Evolutionary conservation across 1,140 invertebrate genomes (phyloP).

Genomic region (Micrasema longulum): DNA sequence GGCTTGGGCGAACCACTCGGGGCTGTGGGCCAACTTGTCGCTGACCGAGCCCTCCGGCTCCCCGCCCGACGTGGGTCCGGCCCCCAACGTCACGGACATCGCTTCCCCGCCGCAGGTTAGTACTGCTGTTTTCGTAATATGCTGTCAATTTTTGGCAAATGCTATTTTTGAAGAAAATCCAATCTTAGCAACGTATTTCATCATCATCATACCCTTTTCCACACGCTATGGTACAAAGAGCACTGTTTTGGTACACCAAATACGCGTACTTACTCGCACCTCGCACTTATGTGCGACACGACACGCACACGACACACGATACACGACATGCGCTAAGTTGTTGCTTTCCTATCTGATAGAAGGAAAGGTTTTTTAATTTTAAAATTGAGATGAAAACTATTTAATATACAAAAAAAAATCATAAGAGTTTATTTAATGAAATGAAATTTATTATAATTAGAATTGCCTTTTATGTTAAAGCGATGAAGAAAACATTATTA

Average conservation of each 20-base stretch:
- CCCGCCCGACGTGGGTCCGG: constrained; percentile 34
- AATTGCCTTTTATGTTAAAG: too few relatives aligned
- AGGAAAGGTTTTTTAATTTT: too few relatives aligned
- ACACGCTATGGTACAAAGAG: too few relatives aligned
- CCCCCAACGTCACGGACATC: constrained; percentile 2
- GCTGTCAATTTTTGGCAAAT: neutral
- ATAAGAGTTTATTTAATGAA: too few relatives aligned
- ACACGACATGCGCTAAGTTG: too few relatives aligned
- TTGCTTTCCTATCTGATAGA: too few relatives aligned
- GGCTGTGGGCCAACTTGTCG: constrained; percentile 54
- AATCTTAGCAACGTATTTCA: neutral
- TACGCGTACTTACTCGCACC: neutral
- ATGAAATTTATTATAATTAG: too few relatives aligned
- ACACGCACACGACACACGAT: neutral
- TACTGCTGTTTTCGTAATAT: neutral
- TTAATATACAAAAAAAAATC: too few relatives aligned
- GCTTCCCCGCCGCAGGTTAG: constrained; percentile 22
- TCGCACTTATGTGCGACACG: neutral
- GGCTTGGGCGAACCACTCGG: constrained; percentile 45
- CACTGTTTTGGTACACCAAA: neutral
- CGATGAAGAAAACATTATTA: too few relatives aligned
- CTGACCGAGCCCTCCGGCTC: constrained; percentile 44
- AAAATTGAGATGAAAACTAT: too few relatives aligned
- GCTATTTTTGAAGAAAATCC: neutral
- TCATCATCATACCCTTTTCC: neutral